Evolutionary conservation across 2,797 vertebrate genomes (phyloP).

Genomic region (Megaceryle alcyon): DNA sequence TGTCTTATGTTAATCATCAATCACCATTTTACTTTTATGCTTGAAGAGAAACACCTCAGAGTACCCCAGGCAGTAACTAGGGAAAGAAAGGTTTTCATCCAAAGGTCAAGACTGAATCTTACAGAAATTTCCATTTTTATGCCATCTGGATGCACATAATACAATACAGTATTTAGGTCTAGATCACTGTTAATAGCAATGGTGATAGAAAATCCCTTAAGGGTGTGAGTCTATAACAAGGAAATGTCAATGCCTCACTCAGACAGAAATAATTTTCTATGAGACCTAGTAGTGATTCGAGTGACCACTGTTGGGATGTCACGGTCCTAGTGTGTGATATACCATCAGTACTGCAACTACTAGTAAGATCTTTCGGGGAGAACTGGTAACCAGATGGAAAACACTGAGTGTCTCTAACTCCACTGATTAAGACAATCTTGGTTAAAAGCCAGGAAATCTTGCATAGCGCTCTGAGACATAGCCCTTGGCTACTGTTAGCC

Average conservation of each 20-base stretch:
- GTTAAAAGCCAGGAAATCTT: background rate
- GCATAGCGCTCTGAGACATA: background rate
- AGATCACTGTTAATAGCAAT: constrained; percentile 60
- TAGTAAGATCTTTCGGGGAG: background rate
- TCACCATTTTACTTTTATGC: constrained; percentile 53
- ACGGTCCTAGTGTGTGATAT: background rate
- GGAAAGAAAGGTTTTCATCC: constrained; percentile 42
- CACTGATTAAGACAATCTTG: background rate
- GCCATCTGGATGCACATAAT: constrained; percentile 25
- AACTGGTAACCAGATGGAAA: background rate
- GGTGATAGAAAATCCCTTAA: constrained; percentile 47
- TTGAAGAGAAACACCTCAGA: constrained; percentile 29
- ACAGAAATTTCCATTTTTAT: constrained; percentile 71
- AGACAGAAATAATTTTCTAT: constrained; percentile 47
- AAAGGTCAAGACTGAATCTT: constrained; percentile 72
- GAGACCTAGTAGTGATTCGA: constrained; percentile 53
- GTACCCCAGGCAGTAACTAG: background rate
- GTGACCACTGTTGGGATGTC: background rate
- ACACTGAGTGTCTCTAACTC: background rate
- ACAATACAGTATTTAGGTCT: constrained; percentile 44
- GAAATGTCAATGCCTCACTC: constrained; percentile 67
- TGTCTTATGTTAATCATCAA: constrained; percentile 59
- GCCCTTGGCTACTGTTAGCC: background rate
- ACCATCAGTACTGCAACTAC: background rate
- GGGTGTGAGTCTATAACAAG: constrained; percentile 63